phyloP scores from a whole-genome alignment of 1,140 invertebrate genomes.

The Oncopodura yosiiana region DNA sequence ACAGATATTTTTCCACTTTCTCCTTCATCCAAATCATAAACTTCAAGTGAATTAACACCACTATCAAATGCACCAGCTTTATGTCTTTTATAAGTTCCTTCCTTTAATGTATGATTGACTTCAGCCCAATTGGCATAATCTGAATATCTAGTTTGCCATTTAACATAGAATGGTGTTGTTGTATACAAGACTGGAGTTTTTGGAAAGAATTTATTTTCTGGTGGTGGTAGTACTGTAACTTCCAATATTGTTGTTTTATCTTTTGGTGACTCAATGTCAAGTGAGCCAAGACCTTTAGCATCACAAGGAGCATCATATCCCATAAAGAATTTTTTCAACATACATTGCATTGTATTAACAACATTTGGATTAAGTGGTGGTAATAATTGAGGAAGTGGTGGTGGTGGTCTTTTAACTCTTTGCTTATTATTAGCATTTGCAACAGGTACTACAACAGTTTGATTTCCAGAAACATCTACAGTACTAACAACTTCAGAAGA shows the following conservation, averaged over 20 bases:
- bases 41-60: conserved; percentile 20
- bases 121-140: conserved; percentile 25
- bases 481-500: neutral
- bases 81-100: conserved; percentile 16
- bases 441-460: no score
- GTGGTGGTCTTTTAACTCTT: neutral
- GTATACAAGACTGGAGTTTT: conserved; percentile 12
- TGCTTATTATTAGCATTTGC: neutral
- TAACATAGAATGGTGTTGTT: conserved; percentile 20
- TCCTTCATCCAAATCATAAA: conserved; percentile 15
- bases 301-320: conserved; percentile 15
- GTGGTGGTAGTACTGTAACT: conserved; percentile 8
- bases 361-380: conserved; percentile 13
- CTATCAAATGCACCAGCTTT: conserved; percentile 15
- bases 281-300: neutral
- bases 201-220: conserved; percentile 23
- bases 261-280: neutral
- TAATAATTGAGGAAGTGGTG: conserved; percentile 6
- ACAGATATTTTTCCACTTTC: conserved; percentile 20
- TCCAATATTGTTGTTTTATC: conserved; percentile 19
- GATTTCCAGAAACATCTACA: neutral
- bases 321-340: conserved; percentile 20
- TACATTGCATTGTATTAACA: conserved; percentile 18
- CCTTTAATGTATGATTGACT: conserved; percentile 17
- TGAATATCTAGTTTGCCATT: conserved; percentile 20